Percentiles rank a stretch among this genome's conserved stretches.
Evolutionary conservation across 2,113 vertebrate genomes (phyloP).

Genomic region (Gnathonemus echidnorhynchus): DNA sequence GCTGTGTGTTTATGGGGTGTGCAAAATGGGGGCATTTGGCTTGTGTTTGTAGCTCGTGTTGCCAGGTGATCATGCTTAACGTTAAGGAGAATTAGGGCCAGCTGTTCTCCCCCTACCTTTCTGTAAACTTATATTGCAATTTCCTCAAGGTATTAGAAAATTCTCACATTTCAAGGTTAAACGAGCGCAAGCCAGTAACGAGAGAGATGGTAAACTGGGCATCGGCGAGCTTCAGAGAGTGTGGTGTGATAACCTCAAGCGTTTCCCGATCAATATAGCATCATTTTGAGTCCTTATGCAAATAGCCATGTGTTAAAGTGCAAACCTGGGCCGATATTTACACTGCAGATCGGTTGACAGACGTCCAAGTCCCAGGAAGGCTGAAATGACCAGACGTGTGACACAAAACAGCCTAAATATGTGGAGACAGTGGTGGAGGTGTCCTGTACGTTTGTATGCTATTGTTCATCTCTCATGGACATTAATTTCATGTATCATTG

Average conservation of each 20-base stretch:
- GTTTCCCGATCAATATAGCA: conserved; percentile 44
- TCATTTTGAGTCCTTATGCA: conserved; percentile 38
- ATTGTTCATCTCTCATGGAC: conserved; percentile 16
- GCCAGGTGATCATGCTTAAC: background rate
- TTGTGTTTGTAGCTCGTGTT: background rate
- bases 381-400: background rate
- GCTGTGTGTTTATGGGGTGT: background rate
- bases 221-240: conserved; percentile 27
- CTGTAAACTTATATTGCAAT: conserved; percentile 6
- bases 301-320: conserved; percentile 32
- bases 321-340: background rate
- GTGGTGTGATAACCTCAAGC: conserved; percentile 39
- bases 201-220: conserved; percentile 28
- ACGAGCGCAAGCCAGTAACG: conserved; percentile 45
- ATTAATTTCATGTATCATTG: conserved; percentile 39
- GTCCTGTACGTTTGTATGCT: background rate
- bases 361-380: background rate
- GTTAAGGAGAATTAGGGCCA: too few relatives aligned
- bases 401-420: background rate
- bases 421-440: background rate
- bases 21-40: background rate
- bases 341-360: background rate
- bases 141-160: conserved; percentile 44
- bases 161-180: conserved; percentile 59
- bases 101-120: background rate